These are phyloP conservation scores for Eremobia ochroleuca DNA, from an alignment of 2,888 invertebrate genomes.

Conservation along the genomic window DNA sequence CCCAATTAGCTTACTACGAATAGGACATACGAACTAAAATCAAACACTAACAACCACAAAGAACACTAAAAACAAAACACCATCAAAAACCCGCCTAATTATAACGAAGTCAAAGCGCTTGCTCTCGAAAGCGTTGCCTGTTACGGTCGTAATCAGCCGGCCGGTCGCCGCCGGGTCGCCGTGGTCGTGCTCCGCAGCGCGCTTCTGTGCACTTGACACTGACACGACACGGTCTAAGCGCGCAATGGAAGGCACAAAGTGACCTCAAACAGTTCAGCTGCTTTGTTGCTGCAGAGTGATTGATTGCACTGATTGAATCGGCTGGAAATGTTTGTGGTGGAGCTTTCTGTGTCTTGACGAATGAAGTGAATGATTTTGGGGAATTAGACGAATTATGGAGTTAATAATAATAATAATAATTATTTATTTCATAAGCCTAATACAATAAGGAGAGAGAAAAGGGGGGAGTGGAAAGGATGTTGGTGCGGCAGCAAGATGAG, in stretches of 20 bases:
- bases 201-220: constrained; percentile 62
- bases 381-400: neutral
- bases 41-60: neutral
- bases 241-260: constrained; percentile 43
- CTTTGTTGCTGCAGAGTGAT: constrained; percentile 26
- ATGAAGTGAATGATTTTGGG: neutral
- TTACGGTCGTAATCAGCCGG: constrained; percentile 32
- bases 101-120: constrained; percentile 40
- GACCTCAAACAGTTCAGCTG: constrained; percentile 30
- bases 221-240: constrained; percentile 29
- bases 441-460: too few relatives aligned
- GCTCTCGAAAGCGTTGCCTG: constrained; percentile 17
- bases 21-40: neutral
- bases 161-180: neutral
- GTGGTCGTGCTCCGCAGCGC: constrained; percentile 34
- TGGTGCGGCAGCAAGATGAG: neutral
- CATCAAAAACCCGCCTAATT: constrained; percentile 26
- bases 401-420: too few relatives aligned
- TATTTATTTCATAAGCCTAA: too few relatives aligned
- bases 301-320: constrained; percentile 26
- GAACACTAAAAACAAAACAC: neutral
- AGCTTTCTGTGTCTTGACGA: neutral
- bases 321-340: neutral
- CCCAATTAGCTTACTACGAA: neutral
- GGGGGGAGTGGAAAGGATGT: neutral